phyloP scores from a whole-genome alignment of 2,113 vertebrate species.

The Paradisaea rubra region DNA sequence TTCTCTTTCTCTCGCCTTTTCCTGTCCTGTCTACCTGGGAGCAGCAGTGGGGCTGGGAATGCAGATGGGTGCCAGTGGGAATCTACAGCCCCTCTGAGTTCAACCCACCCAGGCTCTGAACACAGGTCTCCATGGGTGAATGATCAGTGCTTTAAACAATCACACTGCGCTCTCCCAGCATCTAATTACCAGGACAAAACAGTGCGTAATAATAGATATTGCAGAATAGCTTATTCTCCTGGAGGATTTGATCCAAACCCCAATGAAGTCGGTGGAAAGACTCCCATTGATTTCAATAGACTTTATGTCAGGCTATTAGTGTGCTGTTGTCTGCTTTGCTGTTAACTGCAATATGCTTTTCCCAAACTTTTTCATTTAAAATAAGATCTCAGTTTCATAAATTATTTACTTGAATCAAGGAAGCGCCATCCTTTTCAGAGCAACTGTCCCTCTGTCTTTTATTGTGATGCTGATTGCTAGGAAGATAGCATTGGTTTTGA shows the following conservation, averaged over 20 bases:
- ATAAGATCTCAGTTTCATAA: background rate
- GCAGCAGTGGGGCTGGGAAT: background rate
- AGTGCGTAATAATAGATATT: conserved; percentile 19
- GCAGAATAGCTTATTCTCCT: conserved; percentile 54
- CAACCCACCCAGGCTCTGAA: conserved; percentile 1
- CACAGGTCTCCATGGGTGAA: conserved; percentile 42
- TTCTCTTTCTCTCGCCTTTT: background rate
- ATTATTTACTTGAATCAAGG: background rate
- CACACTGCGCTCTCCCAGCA: background rate
- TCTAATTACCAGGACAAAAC: conserved; percentile 64
- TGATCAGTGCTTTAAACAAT: conserved; percentile 49
- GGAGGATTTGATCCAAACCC: conserved; percentile 36
- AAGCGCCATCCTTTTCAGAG: background rate
- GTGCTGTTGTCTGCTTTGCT: background rate
- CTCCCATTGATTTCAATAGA: conserved; percentile 52
- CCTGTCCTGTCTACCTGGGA: background rate
- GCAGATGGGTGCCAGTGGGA: background rate
- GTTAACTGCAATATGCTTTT: background rate
- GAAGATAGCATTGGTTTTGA: background rate
- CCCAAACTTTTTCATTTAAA: background rate
- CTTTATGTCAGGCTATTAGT: background rate
- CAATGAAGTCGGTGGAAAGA: conserved; percentile 54
- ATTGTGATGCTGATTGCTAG: background rate
- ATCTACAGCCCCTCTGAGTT: conserved; percentile 4
- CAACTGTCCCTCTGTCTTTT: background rate